Percentiles rank a stretch among this genome's conserved stretches.
These are phyloP conservation scores for Mus spicilegus DNA, from an alignment of 2,113 vertebrate genomes.

Conservation along the genomic window DNA sequence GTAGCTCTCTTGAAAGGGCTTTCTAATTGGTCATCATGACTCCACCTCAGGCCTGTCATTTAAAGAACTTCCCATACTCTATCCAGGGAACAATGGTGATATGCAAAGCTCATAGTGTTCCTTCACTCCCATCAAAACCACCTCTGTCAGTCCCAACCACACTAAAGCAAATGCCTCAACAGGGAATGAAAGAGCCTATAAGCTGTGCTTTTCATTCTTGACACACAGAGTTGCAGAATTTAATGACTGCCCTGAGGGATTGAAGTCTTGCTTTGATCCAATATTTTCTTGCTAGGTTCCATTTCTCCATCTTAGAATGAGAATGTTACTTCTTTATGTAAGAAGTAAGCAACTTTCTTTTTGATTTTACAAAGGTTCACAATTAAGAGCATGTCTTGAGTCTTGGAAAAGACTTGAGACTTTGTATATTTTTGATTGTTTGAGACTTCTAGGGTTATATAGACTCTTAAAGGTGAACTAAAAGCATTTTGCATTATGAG, in stretches of 20 bases:
- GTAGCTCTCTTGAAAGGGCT: conserved; percentile 23
- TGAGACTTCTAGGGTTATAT: background rate
- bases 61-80: background rate
- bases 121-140: background rate
- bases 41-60: background rate
- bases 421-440: background rate
- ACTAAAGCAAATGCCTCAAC: background rate
- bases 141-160: background rate
- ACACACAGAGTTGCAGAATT: background rate
- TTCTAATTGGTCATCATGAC: background rate
- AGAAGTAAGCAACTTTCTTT: background rate
- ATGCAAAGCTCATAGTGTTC: background rate
- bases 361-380: background rate
- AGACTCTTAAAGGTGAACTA: background rate
- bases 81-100: background rate
- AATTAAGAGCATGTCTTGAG: background rate
- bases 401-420: background rate
- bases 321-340: background rate
- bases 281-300: background rate
- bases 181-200: background rate
- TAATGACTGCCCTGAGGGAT: background rate
- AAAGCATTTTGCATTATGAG: background rate
- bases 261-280: background rate
- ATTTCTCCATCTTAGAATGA: background rate
- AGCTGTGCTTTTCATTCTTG: background rate